phyloP scores from a whole-genome alignment of 2,113 vertebrate genomes.

The Charadrius vociferus region DNA sequence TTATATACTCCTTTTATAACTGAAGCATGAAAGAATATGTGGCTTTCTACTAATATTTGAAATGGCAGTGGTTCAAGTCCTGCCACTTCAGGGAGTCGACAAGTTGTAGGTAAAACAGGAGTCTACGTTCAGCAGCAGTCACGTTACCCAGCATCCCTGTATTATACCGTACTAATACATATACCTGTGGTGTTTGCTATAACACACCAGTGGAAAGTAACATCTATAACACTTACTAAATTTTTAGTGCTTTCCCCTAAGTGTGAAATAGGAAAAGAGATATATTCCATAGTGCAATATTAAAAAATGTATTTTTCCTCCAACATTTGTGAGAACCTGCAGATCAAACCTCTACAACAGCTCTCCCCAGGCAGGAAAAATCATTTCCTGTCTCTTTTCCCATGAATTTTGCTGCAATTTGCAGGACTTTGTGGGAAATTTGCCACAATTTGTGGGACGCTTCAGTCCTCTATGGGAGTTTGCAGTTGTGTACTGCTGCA shows the following conservation, averaged over 20 bases:
- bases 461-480: constrained; percentile 54
- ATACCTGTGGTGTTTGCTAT: not conserved
- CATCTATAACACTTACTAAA: constrained; percentile 35
- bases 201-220: constrained; percentile 7
- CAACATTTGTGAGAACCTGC: constrained; percentile 66
- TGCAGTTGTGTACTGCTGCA: constrained; percentile 41
- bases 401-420: constrained; percentile 74
- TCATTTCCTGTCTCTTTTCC: constrained; percentile 75
- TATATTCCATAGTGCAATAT: constrained; percentile 53
- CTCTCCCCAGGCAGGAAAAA: constrained; percentile 68
- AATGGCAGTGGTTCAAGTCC: constrained; percentile 49
- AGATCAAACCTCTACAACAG: constrained; percentile 66
- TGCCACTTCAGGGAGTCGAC: constrained; percentile 8
- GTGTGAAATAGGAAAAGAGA: constrained; percentile 60
- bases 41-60: constrained; percentile 65
- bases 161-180: not conserved
- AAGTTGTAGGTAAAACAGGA: constrained; percentile 1
- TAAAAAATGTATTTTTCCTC: constrained; percentile 57
- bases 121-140: not conserved
- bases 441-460: constrained; percentile 69
- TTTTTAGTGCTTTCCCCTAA: constrained; percentile 36
- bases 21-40: constrained; percentile 49
- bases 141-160: not conserved
- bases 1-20: constrained; percentile 57
- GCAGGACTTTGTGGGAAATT: constrained; percentile 70